Base-by-base conservation (phyloP, 2,797 vertebrate genomes). In the Passerculus sandwichensis region DNA sequence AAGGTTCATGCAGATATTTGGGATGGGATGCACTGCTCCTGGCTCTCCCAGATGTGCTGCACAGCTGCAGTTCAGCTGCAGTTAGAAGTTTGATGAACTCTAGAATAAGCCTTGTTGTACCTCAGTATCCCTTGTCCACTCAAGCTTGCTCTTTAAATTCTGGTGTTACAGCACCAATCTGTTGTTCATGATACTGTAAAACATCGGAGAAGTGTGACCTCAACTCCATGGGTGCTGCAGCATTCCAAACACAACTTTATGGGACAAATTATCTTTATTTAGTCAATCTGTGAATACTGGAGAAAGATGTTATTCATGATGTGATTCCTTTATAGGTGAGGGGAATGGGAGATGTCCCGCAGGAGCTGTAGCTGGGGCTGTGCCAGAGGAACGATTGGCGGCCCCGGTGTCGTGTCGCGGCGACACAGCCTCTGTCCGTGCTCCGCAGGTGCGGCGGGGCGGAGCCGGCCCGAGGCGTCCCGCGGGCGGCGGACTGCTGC, bases 361-460 rank as follows among this genome's bases (percentile, higher is more conserved):
- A 8, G 16, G 54, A 51, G 3, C 44, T 51, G 48, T 17, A 5
- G 8, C n/a, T 22, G 38, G 30, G 34, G 30, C 32, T 64, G 48
- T 30, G 56, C 9, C 40, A 1, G 5, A 45, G 84, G 38, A 6
- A 5, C 8, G 34, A 1, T 5, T 4, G 88, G 6, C 22, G 13
- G 36, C 13, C 3, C 21, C 22, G 9, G 0, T 4, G 27, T 9
- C 13, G 0, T 8, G 57, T 29, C 2, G 25, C 10, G 45, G 17
- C 75, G 73, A 15, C 61, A 5, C 40, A 27, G 20, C 26, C 6
- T 45, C 57, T 83, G 15, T 2, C 12, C 45, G 44, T 32, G 84
- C 75, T 30, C 8, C 5, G 16, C 94, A 72, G 94, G 84, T 47
- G 72, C 44, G 15, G 3, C 20, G 1, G 11, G 36, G 60, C 79